Conservation (phyloP, 2,113 vertebrate genomes). For the Zosterops hypoxanthus region DNA sequence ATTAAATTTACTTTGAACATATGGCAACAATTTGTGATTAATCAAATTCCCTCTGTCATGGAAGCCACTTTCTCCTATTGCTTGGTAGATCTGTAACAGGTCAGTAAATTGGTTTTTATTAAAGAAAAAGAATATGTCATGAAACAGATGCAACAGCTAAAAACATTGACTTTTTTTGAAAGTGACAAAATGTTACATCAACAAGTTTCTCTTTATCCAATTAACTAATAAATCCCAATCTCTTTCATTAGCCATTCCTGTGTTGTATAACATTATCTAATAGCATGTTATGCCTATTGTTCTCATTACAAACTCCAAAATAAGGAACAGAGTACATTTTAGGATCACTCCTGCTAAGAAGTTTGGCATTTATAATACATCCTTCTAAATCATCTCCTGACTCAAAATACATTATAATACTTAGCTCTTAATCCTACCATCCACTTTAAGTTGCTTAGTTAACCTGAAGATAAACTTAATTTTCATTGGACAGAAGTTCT, state of each 20-base stretch:
- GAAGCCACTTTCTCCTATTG: conserved; percentile 10
- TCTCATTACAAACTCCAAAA: not conserved
- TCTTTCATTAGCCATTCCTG: not conserved
- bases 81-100: not conserved
- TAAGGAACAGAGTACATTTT: not conserved
- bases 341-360: not conserved
- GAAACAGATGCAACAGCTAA: not conserved
- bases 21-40: conserved; percentile 49
- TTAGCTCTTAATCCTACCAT: not conserved
- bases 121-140: not conserved
- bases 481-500: conserved; percentile 7
- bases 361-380: not conserved
- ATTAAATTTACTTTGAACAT: not conserved
- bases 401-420: not conserved
- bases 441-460: not conserved
- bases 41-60: conserved; percentile 8
- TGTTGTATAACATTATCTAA: not conserved
- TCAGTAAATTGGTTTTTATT: not conserved
- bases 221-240: not conserved
- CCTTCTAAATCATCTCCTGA: not conserved
- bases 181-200: not conserved
- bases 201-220: not conserved
- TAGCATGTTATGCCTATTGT: not conserved
- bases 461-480: conserved; percentile 20
- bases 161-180: not conserved